A percentile compares a stretch with the other conserved stretches of the same genome.
Conservation (phyloP, 1,140 invertebrate species). For the Carposina sasakii region DNA sequence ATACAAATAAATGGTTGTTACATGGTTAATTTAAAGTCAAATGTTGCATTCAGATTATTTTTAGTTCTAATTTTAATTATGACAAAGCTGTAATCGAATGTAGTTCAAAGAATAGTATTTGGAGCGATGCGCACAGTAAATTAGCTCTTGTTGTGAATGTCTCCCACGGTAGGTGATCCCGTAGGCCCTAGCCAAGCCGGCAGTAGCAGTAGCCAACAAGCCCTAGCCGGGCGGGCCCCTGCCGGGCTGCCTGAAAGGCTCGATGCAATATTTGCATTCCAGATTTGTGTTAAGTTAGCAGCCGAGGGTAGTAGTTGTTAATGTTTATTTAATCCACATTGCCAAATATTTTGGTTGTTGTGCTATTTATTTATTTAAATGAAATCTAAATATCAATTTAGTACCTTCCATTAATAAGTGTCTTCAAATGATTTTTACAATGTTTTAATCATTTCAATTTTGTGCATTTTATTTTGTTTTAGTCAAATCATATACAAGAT, state of each 20-base stretch:
- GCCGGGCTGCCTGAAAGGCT: slow-evolving; percentile 34
- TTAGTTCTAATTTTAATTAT: slow-evolving; percentile 49
- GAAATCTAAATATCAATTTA: slow-evolving; percentile 58
- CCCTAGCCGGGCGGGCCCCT: neutral
- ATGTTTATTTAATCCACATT: slow-evolving; percentile 64
- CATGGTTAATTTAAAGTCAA: slow-evolving; percentile 60
- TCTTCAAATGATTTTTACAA: slow-evolving; percentile 62
- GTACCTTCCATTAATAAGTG: slow-evolving; percentile 64
- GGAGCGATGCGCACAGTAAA: slow-evolving; percentile 67
- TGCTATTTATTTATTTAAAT: slow-evolving; percentile 65
- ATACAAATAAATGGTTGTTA: slow-evolving; percentile 66
- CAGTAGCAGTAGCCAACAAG: neutral
- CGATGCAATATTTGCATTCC: slow-evolving; percentile 72
- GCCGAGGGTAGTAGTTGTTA: slow-evolving; percentile 60
- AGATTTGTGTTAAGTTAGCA: slow-evolving; percentile 67
- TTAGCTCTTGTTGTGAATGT: slow-evolving; percentile 53
- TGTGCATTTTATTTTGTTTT: slow-evolving; percentile 71
- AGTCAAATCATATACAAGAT: slow-evolving; percentile 68
- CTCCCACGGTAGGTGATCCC: slow-evolving; percentile 43
- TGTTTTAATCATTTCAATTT: slow-evolving; percentile 67
- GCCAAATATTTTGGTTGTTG: slow-evolving; percentile 71
- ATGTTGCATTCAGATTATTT: slow-evolving; percentile 69
- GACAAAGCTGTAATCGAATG: slow-evolving; percentile 65
- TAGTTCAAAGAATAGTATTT: slow-evolving; percentile 65
- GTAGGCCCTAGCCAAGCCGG: slow-evolving; percentile 19